Conservation (phyloP, 1,140 invertebrate genomes). For the Listronotus oregonensis region DNA sequence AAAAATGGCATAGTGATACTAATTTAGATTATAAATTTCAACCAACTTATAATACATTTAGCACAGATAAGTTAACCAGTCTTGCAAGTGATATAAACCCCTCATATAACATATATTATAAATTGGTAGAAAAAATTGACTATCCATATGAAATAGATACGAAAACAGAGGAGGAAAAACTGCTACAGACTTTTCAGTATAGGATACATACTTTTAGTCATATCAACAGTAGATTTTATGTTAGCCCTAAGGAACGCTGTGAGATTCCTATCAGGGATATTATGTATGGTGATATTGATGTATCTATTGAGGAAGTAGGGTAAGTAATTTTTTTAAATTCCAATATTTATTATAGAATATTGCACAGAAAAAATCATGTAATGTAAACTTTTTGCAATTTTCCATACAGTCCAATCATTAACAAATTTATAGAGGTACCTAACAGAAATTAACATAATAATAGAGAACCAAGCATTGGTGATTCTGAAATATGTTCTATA, state of each 20-base stretch:
- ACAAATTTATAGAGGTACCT: too few relatives aligned
- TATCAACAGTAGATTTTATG: slow-evolving; percentile 45
- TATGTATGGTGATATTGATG: slow-evolving; percentile 46
- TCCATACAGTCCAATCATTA: neutral
- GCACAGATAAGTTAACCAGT: neutral
- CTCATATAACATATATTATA: slow-evolving; percentile 32
- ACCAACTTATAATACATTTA: neutral
- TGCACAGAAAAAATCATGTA: neutral
- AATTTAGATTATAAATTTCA: slow-evolving; percentile 7
- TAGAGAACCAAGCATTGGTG: too few relatives aligned
- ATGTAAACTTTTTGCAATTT: neutral
- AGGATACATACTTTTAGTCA: slow-evolving; percentile 53
- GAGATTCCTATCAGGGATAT: slow-evolving; percentile 59
- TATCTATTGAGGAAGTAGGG: slow-evolving; percentile 49
- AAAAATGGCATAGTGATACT: neutral
- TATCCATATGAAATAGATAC: slow-evolving; percentile 56
- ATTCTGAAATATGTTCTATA: too few relatives aligned
- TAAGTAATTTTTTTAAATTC: slow-evolving; percentile 25
- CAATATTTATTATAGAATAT: neutral
- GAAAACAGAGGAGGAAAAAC: slow-evolving; percentile 56
- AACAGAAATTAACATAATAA: too few relatives aligned
- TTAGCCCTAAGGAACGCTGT: slow-evolving; percentile 47
- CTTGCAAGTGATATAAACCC: slow-evolving; percentile 12
- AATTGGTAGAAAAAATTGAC: slow-evolving; percentile 34
- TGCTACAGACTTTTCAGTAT: slow-evolving; percentile 57